Evolutionary conservation across 2,888 invertebrate genomes (phyloP), one percentile per base, ranked within the genome.

Genomic region (Habroteleia sp.): DNA sequence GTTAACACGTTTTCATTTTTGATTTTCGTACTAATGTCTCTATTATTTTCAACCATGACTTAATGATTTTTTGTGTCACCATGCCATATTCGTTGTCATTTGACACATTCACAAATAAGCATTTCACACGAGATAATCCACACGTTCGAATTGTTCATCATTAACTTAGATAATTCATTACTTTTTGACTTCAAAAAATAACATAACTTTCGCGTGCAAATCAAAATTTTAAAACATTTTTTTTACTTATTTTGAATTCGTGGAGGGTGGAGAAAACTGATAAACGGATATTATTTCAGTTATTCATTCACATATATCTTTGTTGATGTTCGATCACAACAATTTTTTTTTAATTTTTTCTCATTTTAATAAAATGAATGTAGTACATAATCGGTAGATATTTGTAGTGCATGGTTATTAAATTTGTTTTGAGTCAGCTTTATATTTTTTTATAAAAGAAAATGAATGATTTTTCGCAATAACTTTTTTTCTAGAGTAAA

Each of bases 1-100:
- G 89, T 89, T 89, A 87, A 86, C 85, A 83, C 81, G 80, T 83
- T 80, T 77, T 63, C 77, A 76, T 79, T 44, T 42, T 56, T 37
- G 3, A 63, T 14, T 17, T n/a, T 42, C 27, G 10, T 39, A 60
- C 60, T 44, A 69, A 46, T 62, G 41, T 37, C 42, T 63, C 13
- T 48, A 58, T 41, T 29, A 27, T 35, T 69, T 62, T 56, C 50
- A 31, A 41, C 39, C 41, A 58, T 33, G 10, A 58, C 20, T 10
- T 27, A 8, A 6, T 7, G 39, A 27, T 20, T 14, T n/a, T 37
- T 48, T 48, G 33, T 41, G 56, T 48, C 42, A 13, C 31, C 33
- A 25, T 58, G 13, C 37, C 33, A 42, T 44, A 5, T 50, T 56
- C 58, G 54, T 48, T 35, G 31, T 23, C 42, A 63, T 69, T 29